phyloP scores from a whole-genome alignment of 1,140 invertebrate genomes.

The Brachionus paranguensis region DNA sequence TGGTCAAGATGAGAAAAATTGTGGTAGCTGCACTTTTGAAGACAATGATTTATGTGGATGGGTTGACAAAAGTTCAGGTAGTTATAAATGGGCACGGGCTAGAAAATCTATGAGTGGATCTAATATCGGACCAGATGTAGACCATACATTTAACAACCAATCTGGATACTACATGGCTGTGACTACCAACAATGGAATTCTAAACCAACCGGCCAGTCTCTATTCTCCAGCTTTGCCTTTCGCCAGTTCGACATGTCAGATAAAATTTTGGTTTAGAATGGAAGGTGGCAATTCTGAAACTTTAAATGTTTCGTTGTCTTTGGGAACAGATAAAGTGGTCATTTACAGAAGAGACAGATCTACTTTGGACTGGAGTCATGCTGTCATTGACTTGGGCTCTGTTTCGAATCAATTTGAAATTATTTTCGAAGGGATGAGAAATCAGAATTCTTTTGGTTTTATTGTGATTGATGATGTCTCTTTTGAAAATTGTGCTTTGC shows the following conservation, averaged over 20 bases:
- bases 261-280: conserved; percentile 70
- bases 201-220: conserved; percentile 61
- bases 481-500: conserved; percentile 42
- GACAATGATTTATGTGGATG: conserved; percentile 46
- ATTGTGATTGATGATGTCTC: conserved; percentile 32
- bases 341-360: neutral
- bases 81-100: conserved; percentile 46
- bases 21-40: conserved; percentile 52
- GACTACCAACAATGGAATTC: neutral
- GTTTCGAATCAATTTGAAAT: conserved; percentile 58
- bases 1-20: conserved; percentile 48
- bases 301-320: conserved; percentile 51
- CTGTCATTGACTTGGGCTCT: conserved; percentile 42
- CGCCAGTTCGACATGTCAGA: conserved; percentile 60
- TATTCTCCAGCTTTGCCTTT: neutral
- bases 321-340: neutral
- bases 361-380: conserved; percentile 43
- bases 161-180: conserved; percentile 28
- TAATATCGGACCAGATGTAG: conserved; percentile 42
- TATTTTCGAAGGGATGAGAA: conserved; percentile 66
- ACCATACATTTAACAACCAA: conserved; percentile 31
- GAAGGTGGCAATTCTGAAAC: conserved; percentile 57
- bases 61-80: conserved; percentile 48
- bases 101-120: neutral
- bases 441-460: conserved; percentile 63